Conservation (phyloP, 1,140 invertebrate genomes). For the Ditylenchus dipsaci region DNA sequence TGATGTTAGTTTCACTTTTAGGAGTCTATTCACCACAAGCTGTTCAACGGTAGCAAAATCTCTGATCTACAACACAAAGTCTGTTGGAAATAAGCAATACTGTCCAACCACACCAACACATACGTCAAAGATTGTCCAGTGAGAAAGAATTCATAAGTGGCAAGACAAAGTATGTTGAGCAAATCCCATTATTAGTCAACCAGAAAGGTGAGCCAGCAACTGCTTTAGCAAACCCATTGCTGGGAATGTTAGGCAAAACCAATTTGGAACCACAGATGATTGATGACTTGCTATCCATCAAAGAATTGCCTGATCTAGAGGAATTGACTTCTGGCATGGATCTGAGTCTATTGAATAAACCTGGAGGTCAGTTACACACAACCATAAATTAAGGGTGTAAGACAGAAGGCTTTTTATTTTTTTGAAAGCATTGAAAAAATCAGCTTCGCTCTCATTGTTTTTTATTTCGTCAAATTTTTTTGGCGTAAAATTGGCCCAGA, state of each 20-base stretch:
- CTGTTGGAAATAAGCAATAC: not conserved
- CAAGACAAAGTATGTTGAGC: not conserved
- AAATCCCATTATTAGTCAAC: not conserved
- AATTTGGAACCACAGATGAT: conserved; percentile 28
- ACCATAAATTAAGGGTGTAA: too few species aligned
- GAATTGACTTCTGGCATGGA: conserved; percentile 49
- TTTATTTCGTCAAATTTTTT: too few species aligned
- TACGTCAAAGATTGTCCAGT: not conserved
- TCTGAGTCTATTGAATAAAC: conserved; percentile 45
- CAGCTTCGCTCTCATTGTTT: too few species aligned
- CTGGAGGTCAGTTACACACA: too few species aligned
- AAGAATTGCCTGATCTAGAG: conserved; percentile 47
- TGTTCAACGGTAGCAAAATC: conserved; percentile 4
- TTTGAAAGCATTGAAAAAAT: too few species aligned
- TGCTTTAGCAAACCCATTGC: too few species aligned
- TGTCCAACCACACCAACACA: not conserved
- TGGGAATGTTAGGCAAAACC: too few species aligned
- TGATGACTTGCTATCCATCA: conserved; percentile 34
- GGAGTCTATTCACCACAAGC: conserved; percentile 23
- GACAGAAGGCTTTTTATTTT: too few species aligned
- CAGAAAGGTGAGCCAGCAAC: not conserved
- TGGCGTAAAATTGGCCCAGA: too few species aligned
- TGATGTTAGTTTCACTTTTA: too few species aligned
- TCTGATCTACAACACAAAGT: not conserved
- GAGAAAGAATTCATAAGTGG: not conserved